Evolutionary conservation across 1,140 invertebrate genomes (phyloP).

Genomic region (Mercenaria mercenaria): DNA sequence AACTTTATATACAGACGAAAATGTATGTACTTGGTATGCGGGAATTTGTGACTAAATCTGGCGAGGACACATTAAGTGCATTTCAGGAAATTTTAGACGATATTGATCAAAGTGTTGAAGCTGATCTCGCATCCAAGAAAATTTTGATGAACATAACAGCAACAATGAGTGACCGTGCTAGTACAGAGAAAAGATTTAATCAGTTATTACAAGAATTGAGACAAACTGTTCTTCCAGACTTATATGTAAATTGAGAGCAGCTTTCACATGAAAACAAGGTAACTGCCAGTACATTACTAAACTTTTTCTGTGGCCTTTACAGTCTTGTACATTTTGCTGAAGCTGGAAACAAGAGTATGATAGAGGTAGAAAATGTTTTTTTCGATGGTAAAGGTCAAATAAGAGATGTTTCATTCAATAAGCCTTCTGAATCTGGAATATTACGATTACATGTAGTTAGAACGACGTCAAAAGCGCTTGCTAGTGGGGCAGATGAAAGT

Average conservation of each 20-base stretch:
- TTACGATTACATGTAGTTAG: constrained; percentile 49
- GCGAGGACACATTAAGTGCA: constrained; percentile 14
- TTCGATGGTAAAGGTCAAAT: neutral
- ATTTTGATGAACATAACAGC: constrained; percentile 29
- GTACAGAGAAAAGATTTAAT: constrained; percentile 61
- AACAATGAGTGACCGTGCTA: constrained; percentile 65
- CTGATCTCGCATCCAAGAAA: neutral
- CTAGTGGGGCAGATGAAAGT: constrained; percentile 63
- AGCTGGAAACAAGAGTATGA: neutral
- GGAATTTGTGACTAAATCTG: constrained; percentile 49
- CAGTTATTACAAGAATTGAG: constrained; percentile 24
- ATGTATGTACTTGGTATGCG: constrained; percentile 34
- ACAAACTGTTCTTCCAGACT: constrained; percentile 20
- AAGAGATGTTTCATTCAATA: neutral
- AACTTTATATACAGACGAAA: constrained; percentile 55
- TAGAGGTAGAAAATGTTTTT: neutral
- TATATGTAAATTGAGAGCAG: neutral
- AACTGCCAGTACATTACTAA: neutral
- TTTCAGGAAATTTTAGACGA: constrained; percentile 49
- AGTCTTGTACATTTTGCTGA: constrained; percentile 48
- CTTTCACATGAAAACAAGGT: constrained; percentile 14
- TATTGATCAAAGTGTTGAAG: neutral
- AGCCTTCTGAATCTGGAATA: constrained; percentile 24
- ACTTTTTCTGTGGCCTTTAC: constrained; percentile 59
- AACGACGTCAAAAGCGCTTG: constrained; percentile 55